Evolutionary conservation across 2,797 vertebrate species (phyloP).

Genomic region (Alfaro cultratus): DNA sequence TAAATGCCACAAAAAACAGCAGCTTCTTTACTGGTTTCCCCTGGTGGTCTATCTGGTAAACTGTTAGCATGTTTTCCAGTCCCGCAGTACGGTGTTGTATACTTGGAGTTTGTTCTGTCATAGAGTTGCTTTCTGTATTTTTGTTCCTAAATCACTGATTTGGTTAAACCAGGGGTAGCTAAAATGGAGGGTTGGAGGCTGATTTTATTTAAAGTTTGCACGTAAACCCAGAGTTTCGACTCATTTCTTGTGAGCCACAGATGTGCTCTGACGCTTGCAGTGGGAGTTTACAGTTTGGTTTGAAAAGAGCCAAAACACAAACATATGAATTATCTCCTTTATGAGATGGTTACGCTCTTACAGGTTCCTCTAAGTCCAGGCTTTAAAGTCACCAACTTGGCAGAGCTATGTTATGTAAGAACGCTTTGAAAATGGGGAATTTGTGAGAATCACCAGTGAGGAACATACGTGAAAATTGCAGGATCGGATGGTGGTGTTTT

Average conservation of each 20-base stretch:
- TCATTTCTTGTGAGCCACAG: slow-evolving; percentile 37
- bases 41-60: slow-evolving; percentile 62
- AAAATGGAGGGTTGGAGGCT: slow-evolving; percentile 64
- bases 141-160: slow-evolving; percentile 62
- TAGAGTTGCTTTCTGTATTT: slow-evolving; percentile 49
- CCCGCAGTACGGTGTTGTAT: slow-evolving; percentile 55
- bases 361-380: slow-evolving; percentile 29
- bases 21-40: slow-evolving; percentile 39
- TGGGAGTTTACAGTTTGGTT: slow-evolving; percentile 59
- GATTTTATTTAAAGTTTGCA: slow-evolving; percentile 69
- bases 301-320: slow-evolving; percentile 62
- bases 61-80: slow-evolving; percentile 59
- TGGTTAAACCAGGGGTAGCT: slow-evolving; percentile 48
- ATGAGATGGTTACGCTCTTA: slow-evolving; percentile 54
- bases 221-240: slow-evolving; percentile 59
- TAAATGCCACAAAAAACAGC: slow-evolving; percentile 14
- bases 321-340: slow-evolving; percentile 70
- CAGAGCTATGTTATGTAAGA: neutral
- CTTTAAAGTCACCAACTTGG: slow-evolving; percentile 17
- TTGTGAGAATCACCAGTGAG: neutral
- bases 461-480: neutral
- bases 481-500: neutral
- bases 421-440: neutral
- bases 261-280: slow-evolving; percentile 33
- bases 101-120: slow-evolving; percentile 51